phyloP scores from a whole-genome alignment of 2,888 invertebrate genomes.

The Prosapia bicincta region DNA sequence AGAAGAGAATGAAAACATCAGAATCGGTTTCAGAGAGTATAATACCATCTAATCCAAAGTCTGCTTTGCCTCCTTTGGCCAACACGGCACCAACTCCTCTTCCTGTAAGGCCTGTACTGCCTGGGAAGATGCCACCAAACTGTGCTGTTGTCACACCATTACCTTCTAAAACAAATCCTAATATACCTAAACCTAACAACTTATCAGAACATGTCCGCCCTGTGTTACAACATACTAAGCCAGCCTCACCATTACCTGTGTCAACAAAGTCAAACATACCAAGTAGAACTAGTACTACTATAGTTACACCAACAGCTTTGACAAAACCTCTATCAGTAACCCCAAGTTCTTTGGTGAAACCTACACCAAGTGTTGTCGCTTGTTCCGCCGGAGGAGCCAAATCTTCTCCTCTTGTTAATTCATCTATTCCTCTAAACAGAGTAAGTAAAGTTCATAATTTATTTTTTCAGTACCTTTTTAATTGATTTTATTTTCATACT shows the following conservation, averaged over 20 bases:
- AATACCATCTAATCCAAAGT: background rate
- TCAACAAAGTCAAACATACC: conserved; percentile 10
- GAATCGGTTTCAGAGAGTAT: background rate
- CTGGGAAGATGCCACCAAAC: conserved; percentile 24
- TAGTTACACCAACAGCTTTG: conserved; percentile 7
- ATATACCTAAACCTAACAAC: conserved; percentile 6
- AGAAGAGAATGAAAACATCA: conserved; percentile 30
- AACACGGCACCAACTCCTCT: conserved; percentile 13
- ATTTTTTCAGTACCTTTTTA: too few species aligned
- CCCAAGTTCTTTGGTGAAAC: conserved; percentile 16
- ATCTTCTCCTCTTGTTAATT: background rate
- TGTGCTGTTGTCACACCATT: conserved; percentile 21
- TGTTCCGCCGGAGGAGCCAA: conserved; percentile 17
- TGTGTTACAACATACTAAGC: conserved; percentile 5
- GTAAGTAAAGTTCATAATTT: too few species aligned
- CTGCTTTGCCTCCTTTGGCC: background rate
- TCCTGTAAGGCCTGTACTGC: conserved; percentile 14
- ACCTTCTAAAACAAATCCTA: conserved; percentile 18
- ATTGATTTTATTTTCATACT: too few species aligned
- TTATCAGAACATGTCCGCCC: conserved; percentile 2
- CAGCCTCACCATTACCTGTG: background rate
- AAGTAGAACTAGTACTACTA: conserved; percentile 13
- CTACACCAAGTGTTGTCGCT: conserved; percentile 5
- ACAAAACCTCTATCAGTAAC: conserved; percentile 15
- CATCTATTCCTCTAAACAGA: conserved; percentile 22